phyloP scores from a whole-genome alignment of 2,888 invertebrate genomes.

The Drosophila dives region DNA sequence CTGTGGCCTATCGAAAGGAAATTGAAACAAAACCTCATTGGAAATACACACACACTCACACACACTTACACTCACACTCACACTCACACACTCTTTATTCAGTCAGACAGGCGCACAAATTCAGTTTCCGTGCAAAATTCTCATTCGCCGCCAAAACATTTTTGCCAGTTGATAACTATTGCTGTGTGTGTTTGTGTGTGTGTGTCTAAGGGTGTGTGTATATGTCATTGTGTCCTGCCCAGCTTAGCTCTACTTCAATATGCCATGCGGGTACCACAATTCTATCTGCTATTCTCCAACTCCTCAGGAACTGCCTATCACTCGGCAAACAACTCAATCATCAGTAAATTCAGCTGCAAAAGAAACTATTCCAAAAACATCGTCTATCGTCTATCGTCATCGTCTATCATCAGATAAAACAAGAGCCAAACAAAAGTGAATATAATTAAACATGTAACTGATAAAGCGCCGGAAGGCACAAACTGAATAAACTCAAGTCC shows the following conservation, averaged over 20 bases:
- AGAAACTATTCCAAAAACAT: constrained; percentile 31
- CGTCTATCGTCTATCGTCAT: constrained; percentile 16
- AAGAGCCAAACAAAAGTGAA: constrained; percentile 21
- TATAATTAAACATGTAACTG: constrained; percentile 30
- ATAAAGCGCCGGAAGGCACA: not conserved
- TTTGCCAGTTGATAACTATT: constrained; percentile 68
- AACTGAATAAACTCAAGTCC: not conserved
- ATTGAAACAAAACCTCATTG: constrained; percentile 82
- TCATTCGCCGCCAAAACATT: constrained; percentile 67
- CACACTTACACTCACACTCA: constrained; percentile 7
- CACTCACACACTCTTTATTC: constrained; percentile 35
- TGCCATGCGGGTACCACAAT: constrained; percentile 70
- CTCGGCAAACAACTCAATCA: constrained; percentile 28
- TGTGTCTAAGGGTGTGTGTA: not conserved
- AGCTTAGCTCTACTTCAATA: constrained; percentile 42
- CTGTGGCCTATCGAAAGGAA: constrained; percentile 82
- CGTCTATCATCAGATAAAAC: constrained; percentile 25
- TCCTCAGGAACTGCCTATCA: not conserved
- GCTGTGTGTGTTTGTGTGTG: constrained; percentile 5
- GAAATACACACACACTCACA: constrained; percentile 55
- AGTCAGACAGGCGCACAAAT: constrained; percentile 73
- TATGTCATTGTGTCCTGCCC: constrained; percentile 21
- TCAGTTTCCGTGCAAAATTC: constrained; percentile 60
- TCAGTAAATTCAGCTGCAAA: constrained; percentile 15
- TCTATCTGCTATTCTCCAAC: constrained; percentile 15